phyloP scores from a whole-genome alignment of 2,797 vertebrate genomes.

The Myotis pilosus region DNA sequence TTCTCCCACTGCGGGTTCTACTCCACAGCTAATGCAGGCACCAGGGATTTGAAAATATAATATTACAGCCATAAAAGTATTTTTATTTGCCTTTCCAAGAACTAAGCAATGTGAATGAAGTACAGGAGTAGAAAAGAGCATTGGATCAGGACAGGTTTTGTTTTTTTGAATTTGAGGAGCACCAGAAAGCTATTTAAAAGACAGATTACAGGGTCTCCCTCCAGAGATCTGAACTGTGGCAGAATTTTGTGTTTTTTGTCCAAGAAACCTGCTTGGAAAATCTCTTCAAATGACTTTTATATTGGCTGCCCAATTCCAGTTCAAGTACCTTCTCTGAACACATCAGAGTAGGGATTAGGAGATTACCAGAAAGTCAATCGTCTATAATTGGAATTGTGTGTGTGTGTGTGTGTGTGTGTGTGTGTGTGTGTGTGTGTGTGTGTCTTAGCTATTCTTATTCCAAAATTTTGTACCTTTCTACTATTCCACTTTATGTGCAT shows the following conservation, averaged over 20 bases:
- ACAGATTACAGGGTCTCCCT: not conserved
- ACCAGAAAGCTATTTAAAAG: not conserved
- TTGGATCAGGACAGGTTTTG: not conserved
- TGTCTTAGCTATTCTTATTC: not conserved
- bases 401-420: not conserved
- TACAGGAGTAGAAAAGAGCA: not conserved
- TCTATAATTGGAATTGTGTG: not conserved
- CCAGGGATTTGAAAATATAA: constrained; percentile 22
- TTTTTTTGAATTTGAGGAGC: not conserved
- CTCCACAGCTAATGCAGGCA: not conserved
- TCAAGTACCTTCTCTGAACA: not conserved
- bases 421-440: not conserved
- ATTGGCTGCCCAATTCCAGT: not conserved
- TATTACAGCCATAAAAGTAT: constrained; percentile 4
- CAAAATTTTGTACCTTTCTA: not conserved
- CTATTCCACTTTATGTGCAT: not conserved
- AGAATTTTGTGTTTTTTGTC: not conserved
- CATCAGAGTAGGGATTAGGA: not conserved
- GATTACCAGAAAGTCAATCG: not conserved
- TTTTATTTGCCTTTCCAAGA: constrained; percentile 38
- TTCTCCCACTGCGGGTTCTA: constrained; percentile 47
- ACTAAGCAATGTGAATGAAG: not conserved
- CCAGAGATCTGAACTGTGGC: not conserved
- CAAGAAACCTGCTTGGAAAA: not conserved
- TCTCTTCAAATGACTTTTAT: not conserved